Conservation (phyloP, 1,140 invertebrate species). For the Nixonia krombeini region DNA sequence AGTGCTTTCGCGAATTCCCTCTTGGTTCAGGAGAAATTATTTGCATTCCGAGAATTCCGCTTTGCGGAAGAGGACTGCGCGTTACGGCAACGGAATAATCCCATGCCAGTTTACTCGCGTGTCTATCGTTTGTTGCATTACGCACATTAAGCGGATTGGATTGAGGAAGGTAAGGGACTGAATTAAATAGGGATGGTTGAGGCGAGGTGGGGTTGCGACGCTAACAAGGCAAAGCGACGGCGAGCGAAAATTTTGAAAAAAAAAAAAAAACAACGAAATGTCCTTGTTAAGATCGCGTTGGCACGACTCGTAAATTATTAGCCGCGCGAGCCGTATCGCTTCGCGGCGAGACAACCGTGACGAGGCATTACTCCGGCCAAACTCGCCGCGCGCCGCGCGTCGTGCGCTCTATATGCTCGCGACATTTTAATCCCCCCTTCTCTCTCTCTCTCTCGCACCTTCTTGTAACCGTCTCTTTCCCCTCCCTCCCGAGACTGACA, state of each 20-base stretch:
- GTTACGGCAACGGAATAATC: no score
- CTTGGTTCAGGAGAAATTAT: no score
- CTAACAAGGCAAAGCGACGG: no score
- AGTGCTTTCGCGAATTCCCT: no score
- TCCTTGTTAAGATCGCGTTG: slow-evolving; percentile 27
- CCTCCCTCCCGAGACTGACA: slow-evolving; percentile 19
- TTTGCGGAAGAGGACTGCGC: no score
- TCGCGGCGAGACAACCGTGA: slow-evolving; percentile 23
- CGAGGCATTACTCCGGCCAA: slow-evolving; percentile 28
- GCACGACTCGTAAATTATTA: slow-evolving; percentile 20
- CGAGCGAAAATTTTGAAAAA: not conserved
- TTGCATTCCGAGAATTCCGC: no score
- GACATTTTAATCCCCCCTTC: slow-evolving; percentile 23
- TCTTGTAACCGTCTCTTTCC: slow-evolving; percentile 11
- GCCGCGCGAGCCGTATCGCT: slow-evolving; percentile 13
- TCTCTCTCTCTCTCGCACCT: slow-evolving; percentile 17
- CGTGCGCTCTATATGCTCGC: no score
- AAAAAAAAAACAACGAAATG: not conserved
- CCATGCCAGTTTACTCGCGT: no score
- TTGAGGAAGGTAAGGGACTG: no score
- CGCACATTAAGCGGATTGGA: not conserved
- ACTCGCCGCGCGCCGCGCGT: slow-evolving; percentile 24
- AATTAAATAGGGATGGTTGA: no score
- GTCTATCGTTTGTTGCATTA: not conserved
- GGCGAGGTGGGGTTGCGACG: no score